Percentiles rank a stretch among this genome's conserved stretches.
Conservation (phyloP, 2,888 invertebrate genomes). For the Nomada goodeniana region DNA sequence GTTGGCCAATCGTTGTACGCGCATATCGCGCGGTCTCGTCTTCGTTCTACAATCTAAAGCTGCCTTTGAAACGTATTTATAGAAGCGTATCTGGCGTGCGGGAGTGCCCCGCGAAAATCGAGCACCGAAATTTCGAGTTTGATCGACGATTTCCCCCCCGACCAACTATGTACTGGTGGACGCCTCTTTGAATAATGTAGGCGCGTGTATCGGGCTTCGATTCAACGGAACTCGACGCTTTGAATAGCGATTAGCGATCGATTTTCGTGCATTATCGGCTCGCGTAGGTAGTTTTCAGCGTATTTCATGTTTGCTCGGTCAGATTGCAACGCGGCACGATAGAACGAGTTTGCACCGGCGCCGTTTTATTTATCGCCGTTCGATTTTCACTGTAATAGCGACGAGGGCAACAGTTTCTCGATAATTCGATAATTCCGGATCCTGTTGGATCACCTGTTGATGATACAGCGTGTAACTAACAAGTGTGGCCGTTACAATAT, state of each 20-base stretch:
- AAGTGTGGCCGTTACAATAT: not conserved
- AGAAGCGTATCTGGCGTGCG: not conserved
- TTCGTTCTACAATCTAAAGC: not conserved
- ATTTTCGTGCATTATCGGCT: constrained; percentile 54
- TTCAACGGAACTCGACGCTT: constrained; percentile 20
- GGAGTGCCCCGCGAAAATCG: constrained; percentile 6
- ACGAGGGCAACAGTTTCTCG: not conserved
- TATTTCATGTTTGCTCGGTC: constrained; percentile 42
- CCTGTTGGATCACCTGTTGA: not conserved
- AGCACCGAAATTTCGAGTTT: not conserved
- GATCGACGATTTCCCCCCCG: not conserved
- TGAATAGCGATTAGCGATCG: constrained; percentile 49
- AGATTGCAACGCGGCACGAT: constrained; percentile 41
- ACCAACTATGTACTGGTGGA: too few relatives aligned
- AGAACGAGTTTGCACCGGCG: constrained; percentile 41
- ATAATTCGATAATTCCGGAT: constrained; percentile 32
- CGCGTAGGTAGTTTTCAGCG: constrained; percentile 12
- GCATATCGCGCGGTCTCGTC: not conserved
- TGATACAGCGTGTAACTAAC: not conserved
- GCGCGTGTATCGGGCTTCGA: not conserved
- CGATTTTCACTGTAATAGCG: not conserved
- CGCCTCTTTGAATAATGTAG: not conserved
- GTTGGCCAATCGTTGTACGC: not conserved
- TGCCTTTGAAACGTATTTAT: constrained; percentile 10
- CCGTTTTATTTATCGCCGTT: constrained; percentile 46